Evolutionary conservation across 1,140 invertebrate genomes (phyloP).

Genomic region (Plectrocnemia conspersa): DNA sequence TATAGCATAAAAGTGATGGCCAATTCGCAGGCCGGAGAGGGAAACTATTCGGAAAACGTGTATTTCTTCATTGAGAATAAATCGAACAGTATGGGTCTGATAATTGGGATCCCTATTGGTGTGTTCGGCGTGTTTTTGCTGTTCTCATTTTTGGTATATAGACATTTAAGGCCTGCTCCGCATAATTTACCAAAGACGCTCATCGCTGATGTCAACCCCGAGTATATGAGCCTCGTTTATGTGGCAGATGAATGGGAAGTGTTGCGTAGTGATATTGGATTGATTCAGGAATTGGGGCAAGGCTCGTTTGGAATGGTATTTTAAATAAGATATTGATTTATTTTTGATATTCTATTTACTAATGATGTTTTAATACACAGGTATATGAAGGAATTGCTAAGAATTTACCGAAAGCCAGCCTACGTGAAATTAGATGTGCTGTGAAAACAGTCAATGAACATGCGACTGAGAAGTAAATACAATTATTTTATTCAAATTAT

Average conservation of each 20-base stretch:
- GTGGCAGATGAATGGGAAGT: slow-evolving; percentile 95
- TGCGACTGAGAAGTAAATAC: slow-evolving; percentile 66
- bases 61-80: slow-evolving; percentile 62
- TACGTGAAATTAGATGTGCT: slow-evolving; percentile 70
- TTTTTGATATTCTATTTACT: too few species aligned
- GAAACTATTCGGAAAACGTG: slow-evolving; percentile 59
- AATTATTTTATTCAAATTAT: too few species aligned
- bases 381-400: slow-evolving; percentile 57
- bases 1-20: slow-evolving; percentile 76
- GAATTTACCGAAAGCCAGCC: slow-evolving; percentile 42
- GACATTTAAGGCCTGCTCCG: slow-evolving; percentile 39
- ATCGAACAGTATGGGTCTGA: slow-evolving; percentile 41
- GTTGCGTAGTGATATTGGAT: slow-evolving; percentile 72
- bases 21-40: slow-evolving; percentile 70
- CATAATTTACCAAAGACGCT: slow-evolving; percentile 53
- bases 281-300: slow-evolving; percentile 79
- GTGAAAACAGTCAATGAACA: slow-evolving; percentile 93
- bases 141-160: slow-evolving; percentile 17
- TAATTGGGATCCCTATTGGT: slow-evolving; percentile 39
- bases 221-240: slow-evolving; percentile 73
- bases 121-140: slow-evolving; percentile 36
- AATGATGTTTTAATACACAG: slow-evolving; percentile 38
- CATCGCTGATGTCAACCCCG: slow-evolving; percentile 72
- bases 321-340: too few species aligned
- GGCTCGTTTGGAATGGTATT: slow-evolving; percentile 94